Percentiles rank a stretch among this genome's conserved stretches.
Conservation (phyloP, 2,888 invertebrate species). For the Saturnia pavonia region DNA sequence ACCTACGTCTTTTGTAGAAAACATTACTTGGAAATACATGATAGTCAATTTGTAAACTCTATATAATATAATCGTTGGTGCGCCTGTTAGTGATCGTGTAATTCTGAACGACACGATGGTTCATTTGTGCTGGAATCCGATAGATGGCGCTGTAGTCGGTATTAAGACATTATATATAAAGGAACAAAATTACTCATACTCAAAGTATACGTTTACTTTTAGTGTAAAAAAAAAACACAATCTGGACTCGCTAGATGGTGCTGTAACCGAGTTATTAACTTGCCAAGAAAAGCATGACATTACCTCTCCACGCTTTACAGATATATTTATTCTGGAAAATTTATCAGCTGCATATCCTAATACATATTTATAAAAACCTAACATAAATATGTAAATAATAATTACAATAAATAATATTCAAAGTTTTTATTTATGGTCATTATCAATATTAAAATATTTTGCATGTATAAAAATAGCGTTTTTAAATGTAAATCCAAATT, state of each 20-base stretch:
- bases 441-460: neutral
- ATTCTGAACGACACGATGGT: neutral
- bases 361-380: neutral
- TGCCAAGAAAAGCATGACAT: no score
- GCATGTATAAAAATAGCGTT: neutral
- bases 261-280: no score
- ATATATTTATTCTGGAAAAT: neutral
- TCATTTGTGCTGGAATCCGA: neutral
- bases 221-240: neutral
- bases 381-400: neutral
- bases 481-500: neutral
- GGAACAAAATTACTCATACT: neutral
- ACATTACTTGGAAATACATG: neutral
- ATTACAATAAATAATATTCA: conserved; percentile 2
- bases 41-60: neutral
- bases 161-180: neutral
- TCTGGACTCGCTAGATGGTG: no score
- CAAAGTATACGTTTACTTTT: neutral
- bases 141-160: neutral
- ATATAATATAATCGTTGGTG: neutral
- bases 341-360: neutral
- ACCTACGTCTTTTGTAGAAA: neutral
- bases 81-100: neutral
- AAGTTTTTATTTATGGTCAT: neutral
- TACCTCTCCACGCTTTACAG: neutral